Conservation (phyloP, 1,140 invertebrate species). For the Conopomorpha cramerella region DNA sequence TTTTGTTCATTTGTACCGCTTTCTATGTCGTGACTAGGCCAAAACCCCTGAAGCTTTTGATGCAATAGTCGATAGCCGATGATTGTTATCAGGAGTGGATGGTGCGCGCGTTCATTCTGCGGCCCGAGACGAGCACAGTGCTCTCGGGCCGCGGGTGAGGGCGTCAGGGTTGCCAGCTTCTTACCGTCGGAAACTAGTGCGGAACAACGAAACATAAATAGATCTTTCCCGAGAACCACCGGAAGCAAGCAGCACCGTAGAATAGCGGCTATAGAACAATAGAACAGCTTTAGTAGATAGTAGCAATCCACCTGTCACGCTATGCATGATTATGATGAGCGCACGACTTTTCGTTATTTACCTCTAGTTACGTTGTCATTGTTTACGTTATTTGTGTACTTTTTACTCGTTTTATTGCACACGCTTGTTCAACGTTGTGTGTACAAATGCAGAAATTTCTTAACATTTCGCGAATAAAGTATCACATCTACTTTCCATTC, state of each 20-base stretch:
- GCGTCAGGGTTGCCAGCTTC: too few relatives aligned
- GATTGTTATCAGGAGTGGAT: too few relatives aligned
- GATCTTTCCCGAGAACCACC: slow-evolving; percentile 56
- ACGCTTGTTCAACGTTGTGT: slow-evolving; percentile 11
- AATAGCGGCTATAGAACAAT: slow-evolving; percentile 43
- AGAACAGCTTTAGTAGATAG: slow-evolving; percentile 27
- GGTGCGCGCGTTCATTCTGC: too few relatives aligned
- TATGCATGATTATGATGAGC: slow-evolving; percentile 56
- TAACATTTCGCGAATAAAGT: too few relatives aligned
- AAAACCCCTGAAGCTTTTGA: too few relatives aligned
- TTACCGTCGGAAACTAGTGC: too few relatives aligned
- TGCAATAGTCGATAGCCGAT: too few relatives aligned
- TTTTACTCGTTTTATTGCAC: slow-evolving; percentile 31
- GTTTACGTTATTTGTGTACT: slow-evolving; percentile 32
- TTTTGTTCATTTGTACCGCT: slow-evolving; percentile 57
- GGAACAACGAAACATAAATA: slow-evolving; percentile 58
- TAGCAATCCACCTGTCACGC: slow-evolving; percentile 37
- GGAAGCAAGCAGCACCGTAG: slow-evolving; percentile 46
- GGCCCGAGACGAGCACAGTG: too few relatives aligned
- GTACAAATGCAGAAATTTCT: too few relatives aligned
- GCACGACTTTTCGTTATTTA: slow-evolving; percentile 40
- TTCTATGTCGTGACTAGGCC: too few relatives aligned
- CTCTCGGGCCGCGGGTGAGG: too few relatives aligned
- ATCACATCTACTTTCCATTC: too few relatives aligned
- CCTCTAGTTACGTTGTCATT: slow-evolving; percentile 21